Base-by-base conservation (phyloP, 2,113 vertebrate genomes). In the Dendropsophus ebraccatus region DNA sequence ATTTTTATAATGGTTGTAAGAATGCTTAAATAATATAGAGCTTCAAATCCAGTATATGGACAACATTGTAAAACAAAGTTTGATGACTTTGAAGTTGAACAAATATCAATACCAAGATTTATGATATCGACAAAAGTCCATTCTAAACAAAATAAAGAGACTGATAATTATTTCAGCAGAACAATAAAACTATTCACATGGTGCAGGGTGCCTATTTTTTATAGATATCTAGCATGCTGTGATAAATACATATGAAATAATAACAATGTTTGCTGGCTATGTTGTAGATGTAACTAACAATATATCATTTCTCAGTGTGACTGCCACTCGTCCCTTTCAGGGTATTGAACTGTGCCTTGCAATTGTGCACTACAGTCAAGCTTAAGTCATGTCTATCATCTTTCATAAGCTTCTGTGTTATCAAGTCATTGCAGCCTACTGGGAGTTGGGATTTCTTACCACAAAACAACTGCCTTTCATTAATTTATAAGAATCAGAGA, bases 221-320 rank as follows among this genome's bases (percentile, higher is more conserved):
- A 30, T 35, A 25, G 17, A 62, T 35, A 60, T 45, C 54, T 62
- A 45, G 7, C 77, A 62, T 62, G 37, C 77, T 80, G 77, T 25
- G 77, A 80, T 80, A 80, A 80, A 60, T 62, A 17, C 58, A 80
- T 35, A 25, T 60, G 35, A 45, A 60, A 60, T 80, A 41, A 41
- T 80, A 60, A 60, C 35, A 45, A 60, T n/a, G 10, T 35, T 35
- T 41, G 21, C 28, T n/a, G 19, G 11, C 76, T 23, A 41, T 80
- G 23, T 58, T 23, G 77, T 58, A 54, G 21, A 62, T 45, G 37
- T 28, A 8, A 10, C 35, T 62, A 45, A 30, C 28, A 76, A 60
- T 80, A 80, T 80, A 45, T 80, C 11, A 60, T 80, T 80, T 80
- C 35, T 41, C 56, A 80, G 54, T 80, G 56, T 60, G 77, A 80